These are phyloP conservation scores for Limnephilus marmoratus DNA, from an alignment of 2,888 invertebrate genomes.

Conservation along the genomic window DNA sequence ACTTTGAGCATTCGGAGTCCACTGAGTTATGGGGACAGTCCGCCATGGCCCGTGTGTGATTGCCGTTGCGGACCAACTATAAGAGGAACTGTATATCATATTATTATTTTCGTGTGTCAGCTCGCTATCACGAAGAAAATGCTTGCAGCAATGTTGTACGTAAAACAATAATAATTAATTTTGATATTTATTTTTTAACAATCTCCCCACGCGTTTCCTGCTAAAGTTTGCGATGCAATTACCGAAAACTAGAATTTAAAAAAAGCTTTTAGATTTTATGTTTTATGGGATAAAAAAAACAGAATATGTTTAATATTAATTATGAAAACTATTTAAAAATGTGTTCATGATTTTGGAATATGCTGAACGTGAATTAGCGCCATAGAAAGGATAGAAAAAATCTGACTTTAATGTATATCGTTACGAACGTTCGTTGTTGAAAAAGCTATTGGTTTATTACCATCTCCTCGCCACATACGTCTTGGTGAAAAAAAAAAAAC, in stretches of 20 bases:
- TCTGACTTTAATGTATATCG: no score
- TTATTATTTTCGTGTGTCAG: slow-evolving; percentile 63
- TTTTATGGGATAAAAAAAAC: no score
- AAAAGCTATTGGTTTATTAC: background rate
- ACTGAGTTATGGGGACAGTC: slow-evolving; percentile 61
- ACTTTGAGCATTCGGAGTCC: slow-evolving; percentile 59
- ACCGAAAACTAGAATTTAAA: background rate
- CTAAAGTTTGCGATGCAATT: background rate
- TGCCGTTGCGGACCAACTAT: slow-evolving; percentile 53
- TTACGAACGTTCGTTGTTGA: no score
- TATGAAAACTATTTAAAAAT: no score
- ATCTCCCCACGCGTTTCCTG: background rate
- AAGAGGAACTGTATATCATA: slow-evolving; percentile 61
- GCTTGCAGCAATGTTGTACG: slow-evolving; percentile 61
- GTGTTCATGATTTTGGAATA: no score
- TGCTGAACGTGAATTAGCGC: no score
- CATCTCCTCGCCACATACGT: background rate
- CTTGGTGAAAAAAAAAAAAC: slow-evolving; percentile 48
- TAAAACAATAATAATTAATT: slow-evolving; percentile 32
- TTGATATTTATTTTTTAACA: slow-evolving; percentile 13
- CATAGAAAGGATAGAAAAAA: no score
- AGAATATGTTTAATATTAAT: no score
- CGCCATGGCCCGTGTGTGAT: slow-evolving; percentile 50
- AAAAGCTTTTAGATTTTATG: background rate
- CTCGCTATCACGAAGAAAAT: slow-evolving; percentile 49